Percentiles rank a stretch among this genome's conserved stretches.
These are phyloP conservation scores for Microplitis deprimator DNA, from an alignment of 2,888 invertebrate genomes.

Conservation along the genomic window DNA sequence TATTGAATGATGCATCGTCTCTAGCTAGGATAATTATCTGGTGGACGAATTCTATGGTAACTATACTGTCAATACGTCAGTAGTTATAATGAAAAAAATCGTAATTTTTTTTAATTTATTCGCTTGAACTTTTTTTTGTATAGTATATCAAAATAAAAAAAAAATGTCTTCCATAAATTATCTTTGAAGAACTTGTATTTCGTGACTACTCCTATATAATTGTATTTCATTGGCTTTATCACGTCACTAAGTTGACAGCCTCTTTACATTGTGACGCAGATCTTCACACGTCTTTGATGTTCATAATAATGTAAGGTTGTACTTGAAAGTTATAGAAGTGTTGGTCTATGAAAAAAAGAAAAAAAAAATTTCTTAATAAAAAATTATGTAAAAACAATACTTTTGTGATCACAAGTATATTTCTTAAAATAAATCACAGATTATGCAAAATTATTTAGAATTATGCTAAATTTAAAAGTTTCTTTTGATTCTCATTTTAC, in stretches of 20 bases:
- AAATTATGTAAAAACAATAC: conserved; percentile 2
- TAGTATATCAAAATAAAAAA: not conserved
- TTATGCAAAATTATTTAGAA: not conserved
- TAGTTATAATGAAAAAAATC: not conserved
- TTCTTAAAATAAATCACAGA: not conserved
- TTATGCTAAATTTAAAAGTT: not conserved
- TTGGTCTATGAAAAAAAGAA: conserved; percentile 8
- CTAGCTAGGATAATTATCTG: not conserved
- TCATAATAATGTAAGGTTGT: not conserved
- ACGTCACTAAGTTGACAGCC: conserved; percentile 8
- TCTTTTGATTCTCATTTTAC: not conserved
- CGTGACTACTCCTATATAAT: conserved; percentile 33
- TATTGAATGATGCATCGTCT: not conserved
- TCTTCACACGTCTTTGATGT: conserved; percentile 18
- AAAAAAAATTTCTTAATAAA: not conserved
- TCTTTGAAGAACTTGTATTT: not conserved
- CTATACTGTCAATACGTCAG: not conserved
- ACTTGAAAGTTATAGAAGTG: not conserved
- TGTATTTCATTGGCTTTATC: conserved; percentile 27
- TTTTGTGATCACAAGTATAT: not conserved
- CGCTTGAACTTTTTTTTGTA: not conserved
- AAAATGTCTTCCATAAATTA: conserved; percentile 14
- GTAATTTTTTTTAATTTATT: not conserved
- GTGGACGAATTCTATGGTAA: not conserved
- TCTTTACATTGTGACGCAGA: conserved; percentile 36